Conservation (phyloP, 2,888 invertebrate species). For the Xestia rhomboidea region DNA sequence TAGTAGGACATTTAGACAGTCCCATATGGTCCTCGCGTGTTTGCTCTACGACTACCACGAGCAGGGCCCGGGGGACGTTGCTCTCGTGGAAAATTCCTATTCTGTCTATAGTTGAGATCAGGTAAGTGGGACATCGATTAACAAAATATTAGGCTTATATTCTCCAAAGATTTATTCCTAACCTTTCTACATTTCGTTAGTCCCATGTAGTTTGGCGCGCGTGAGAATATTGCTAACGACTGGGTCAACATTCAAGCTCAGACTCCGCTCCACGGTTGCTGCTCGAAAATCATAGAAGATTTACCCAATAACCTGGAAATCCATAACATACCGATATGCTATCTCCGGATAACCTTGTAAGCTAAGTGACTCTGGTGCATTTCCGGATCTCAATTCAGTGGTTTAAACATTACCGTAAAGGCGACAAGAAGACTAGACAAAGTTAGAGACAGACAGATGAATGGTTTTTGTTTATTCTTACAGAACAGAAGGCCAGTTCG, state of each 20-base stretch:
- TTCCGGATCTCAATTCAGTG: not conserved
- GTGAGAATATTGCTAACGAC: not conserved
- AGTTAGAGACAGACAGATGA: not conserved
- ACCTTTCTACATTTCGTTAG: not conserved
- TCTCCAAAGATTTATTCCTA: not conserved
- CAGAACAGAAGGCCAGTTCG: slow-evolving; percentile 97
- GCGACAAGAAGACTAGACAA: not conserved
- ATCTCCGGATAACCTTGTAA: not conserved
- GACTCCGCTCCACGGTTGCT: not conserved
- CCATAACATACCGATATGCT: not conserved
- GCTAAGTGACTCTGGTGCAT: not conserved
- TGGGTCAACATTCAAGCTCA: not conserved
- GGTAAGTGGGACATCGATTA: slow-evolving; percentile 8
- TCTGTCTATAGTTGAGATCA: slow-evolving; percentile 96
- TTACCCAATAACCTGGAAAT: not conserved
- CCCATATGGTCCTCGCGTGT: slow-evolving; percentile 91
- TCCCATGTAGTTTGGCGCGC: not conserved
- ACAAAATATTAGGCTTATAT: no score
- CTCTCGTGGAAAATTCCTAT: slow-evolving; percentile 96
- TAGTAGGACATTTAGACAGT: not conserved
- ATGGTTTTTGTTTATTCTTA: slow-evolving; percentile 54
- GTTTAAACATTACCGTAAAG: not conserved
- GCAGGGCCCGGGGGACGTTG: slow-evolving; percentile 93
- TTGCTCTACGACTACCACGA: slow-evolving; percentile 92
- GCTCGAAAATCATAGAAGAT: not conserved